Base-by-base conservation (phyloP, 2,888 invertebrate genomes). In the Pollenia griseotomentosa region DNA sequence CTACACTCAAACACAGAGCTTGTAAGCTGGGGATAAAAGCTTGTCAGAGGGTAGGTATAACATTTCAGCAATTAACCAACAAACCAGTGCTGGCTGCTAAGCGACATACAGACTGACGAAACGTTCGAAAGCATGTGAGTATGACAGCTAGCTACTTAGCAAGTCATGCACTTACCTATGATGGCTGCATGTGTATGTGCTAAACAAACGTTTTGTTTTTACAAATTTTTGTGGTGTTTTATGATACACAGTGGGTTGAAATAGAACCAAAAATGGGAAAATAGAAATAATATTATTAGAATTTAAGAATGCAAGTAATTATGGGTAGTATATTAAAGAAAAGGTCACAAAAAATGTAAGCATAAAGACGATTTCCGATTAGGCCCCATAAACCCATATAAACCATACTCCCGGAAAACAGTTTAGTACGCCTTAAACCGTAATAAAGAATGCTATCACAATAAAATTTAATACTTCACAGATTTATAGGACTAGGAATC, bases 121-220 rank as follows among this genome's bases (percentile, higher is more conserved):
- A 10, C 9, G 59, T 12, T 11, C 23, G 3, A 40, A 8, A 9
- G 40, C 40, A 40, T 23, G 66, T 46, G 46, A 16, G 44, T 68
- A 48, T 16, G 11, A 46, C 61, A 63, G 11, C 57, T 55, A 12
- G 4, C 16, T 68, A 48, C 0, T 48, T 59, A 46, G 68, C 48
- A 79, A 59, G 40, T 68, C 68, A 79, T 68, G 59, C 19, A 55
- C 42, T 55, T 59, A 57, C 46, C 59, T 61, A 51, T 23, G 10
- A 33, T 33, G 5, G 10, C 23, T 23, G 19, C 42, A 11, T 44
- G 19, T 2, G 46, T 46, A 14, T 71, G 42, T 51, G 42, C 19
- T 51, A 51, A 75, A 19, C 7, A 51, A 1, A 61, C 12, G 59
- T 14, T 59, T 71, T 14, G n/a, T 74, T 57, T 14, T 46, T 73